Conservation (phyloP, 2,888 invertebrate genomes). For the Ophion costatus region DNA sequence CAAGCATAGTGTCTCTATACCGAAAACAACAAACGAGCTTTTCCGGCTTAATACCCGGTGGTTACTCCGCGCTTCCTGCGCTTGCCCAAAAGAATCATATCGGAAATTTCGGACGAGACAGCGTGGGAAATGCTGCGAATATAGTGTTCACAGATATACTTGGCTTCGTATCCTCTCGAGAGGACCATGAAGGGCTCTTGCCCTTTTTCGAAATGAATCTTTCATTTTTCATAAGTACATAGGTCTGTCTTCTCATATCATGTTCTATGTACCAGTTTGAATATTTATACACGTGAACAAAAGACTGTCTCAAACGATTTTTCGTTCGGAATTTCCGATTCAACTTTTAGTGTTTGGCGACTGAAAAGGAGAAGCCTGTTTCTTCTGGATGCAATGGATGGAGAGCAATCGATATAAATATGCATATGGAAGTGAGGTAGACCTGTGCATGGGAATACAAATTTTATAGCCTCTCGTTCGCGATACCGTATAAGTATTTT, state of each 20-base stretch:
- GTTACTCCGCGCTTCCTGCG: too few species aligned
- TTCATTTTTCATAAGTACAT: not conserved
- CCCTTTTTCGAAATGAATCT: not conserved
- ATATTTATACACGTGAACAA: not conserved
- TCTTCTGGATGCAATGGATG: not conserved
- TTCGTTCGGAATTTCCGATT: not conserved
- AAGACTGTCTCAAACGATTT: not conserved
- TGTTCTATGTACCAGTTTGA: not conserved
- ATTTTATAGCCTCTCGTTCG: constrained; percentile 32
- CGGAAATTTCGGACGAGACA: too few species aligned
- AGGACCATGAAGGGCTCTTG: too few species aligned
- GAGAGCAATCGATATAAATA: constrained; percentile 27
- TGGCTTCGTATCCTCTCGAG: too few species aligned
- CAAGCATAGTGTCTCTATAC: too few species aligned
- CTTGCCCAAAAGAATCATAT: too few species aligned
- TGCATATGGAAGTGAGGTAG: not conserved
- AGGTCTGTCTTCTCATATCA: not conserved
- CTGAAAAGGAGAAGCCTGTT: not conserved
- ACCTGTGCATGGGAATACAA: constrained; percentile 14
- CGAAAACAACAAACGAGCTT: too few species aligned
- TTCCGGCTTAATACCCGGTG: too few species aligned
- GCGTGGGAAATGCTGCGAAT: too few species aligned
- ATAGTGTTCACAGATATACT: too few species aligned
- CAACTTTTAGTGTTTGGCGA: not conserved
- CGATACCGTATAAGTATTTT: constrained; percentile 42